Base-by-base conservation (phyloP, 2,888 invertebrate genomes). In the Marronus borbonicus region DNA sequence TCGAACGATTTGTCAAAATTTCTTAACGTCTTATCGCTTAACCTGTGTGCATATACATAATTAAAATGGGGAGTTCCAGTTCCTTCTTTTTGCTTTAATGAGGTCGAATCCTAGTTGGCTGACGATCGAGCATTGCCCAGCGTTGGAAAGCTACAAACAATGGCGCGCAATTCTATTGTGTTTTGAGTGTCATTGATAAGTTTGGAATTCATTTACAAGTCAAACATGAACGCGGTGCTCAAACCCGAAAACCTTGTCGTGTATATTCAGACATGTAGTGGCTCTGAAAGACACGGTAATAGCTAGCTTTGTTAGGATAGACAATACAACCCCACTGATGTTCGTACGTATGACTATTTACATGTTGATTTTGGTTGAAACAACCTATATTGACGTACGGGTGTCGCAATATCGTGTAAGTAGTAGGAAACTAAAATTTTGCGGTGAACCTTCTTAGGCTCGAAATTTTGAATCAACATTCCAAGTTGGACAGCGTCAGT, bases 1-100 rank as follows among this genome's bases (percentile, higher is more conserved):
- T 82, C 83, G 82, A 69, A 80, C 82, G 83, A 86, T 86, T 86
- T 86, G 85, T 86, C 86, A 86, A 85, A 85, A 86, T 84, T 44
- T 44, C 44, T 44, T 44, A 44, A 44, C 44, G 8, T 44, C 12
- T 44, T 44, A 44, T 44, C 44, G 44, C 44, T 44, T 2, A 44
- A 44, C 44, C 12, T 44, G 44, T 44, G 12, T 44, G 44, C 44
- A 68, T 68, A 31, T 24, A 24, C 24, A 24, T 31, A 68, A 68
- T 68, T 68, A 17, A 68, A 49, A 50, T 10, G 20, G 50, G 20
- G 8, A 12, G 24, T 17, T 12, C 60, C 36, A n/a, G 28, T 17
- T 31, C 39, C 10, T 20, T 14, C 36, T 75, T 77, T 79, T 60
- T 28, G 55, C 39, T 50, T 77, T 79, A 79, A 79, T 75, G 77